Evolutionary conservation across 1,140 invertebrate species (phyloP).

Genomic region (Apis mellifera): Amel_HAv3.1 CM009933.2:2665001-2665500

Average conservation of each 20-base stretch:
- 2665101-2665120: not conserved
- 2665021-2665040: slow-evolving; percentile 83
- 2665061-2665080: slow-evolving; percentile 87
- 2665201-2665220: not conserved
- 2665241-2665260: slow-evolving; percentile 8
- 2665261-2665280: not conserved
- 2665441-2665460: not conserved
- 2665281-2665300: not conserved
- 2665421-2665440: too few species aligned
- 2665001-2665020: slow-evolving; percentile 81
- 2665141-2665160: not conserved
- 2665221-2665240: not conserved
- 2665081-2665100: slow-evolving; percentile 84
- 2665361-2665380: not conserved
- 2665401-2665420: too few species aligned
- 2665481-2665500: not conserved
- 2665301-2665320: not conserved
- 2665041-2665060: slow-evolving; percentile 87
- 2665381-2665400: not conserved
- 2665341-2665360: not conserved
- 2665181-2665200: not conserved
- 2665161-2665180: too few species aligned
- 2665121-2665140: too few species aligned
- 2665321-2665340: not conserved
- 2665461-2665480: not conserved